Conservation (phyloP, 1,140 invertebrate genomes). For the Eumaeus atala region DNA sequence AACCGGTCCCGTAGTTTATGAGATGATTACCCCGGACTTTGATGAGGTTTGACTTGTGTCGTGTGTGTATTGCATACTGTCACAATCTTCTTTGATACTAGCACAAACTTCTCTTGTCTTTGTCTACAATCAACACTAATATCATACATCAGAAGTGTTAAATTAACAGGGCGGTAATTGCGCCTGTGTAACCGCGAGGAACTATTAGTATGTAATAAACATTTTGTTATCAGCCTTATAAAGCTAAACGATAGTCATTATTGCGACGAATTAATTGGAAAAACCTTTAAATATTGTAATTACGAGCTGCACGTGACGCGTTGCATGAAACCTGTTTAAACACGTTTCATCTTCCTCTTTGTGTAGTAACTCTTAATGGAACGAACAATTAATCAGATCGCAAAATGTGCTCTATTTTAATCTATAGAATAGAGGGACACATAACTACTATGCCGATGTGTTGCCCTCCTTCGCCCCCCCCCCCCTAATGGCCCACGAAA, state of each 20-base stretch:
- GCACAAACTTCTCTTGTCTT: too few relatives aligned
- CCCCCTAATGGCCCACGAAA: too few relatives aligned
- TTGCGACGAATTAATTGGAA: neutral
- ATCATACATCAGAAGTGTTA: neutral
- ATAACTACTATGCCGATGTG: constrained; percentile 26
- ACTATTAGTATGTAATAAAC: neutral
- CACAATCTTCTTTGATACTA: too few relatives aligned
- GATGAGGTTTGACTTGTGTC: too few relatives aligned
- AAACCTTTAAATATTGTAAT: constrained; percentile 7
- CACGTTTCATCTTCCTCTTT: constrained; percentile 1
- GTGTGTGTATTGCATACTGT: too few relatives aligned
- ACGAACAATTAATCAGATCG: neutral
- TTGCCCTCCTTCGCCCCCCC: too few relatives aligned
- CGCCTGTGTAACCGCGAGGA: neutral
- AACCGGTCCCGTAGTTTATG: too few relatives aligned
- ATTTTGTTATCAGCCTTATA: neutral
- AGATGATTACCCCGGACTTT: too few relatives aligned
- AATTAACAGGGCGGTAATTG: neutral
- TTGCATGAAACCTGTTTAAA: constrained; percentile 6
- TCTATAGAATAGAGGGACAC: constrained; percentile 37
- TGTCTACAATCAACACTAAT: too few relatives aligned
- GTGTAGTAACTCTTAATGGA: constrained; percentile 1
- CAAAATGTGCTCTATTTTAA: constrained; percentile 25
- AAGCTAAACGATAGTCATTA: neutral
- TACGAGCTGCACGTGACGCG: neutral